Evolutionary conservation across 2,888 invertebrate genomes (phyloP).

Genomic region (Lobophora halterata): DNA sequence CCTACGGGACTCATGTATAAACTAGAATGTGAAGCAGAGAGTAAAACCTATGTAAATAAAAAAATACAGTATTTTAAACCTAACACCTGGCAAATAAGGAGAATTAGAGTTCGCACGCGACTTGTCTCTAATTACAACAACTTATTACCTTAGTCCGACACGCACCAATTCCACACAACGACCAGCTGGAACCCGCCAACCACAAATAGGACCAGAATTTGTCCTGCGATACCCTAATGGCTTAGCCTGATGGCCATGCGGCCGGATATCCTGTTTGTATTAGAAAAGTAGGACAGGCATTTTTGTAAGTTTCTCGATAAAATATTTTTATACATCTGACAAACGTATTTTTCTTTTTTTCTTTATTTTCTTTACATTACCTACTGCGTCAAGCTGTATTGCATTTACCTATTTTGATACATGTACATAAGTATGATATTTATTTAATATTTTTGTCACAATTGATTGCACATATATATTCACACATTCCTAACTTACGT

Average conservation of each 20-base stretch:
- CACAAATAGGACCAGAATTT: conserved; percentile 3
- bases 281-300: conserved; percentile 6
- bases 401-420: no score
- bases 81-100: conserved; percentile 7
- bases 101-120: conserved; percentile 8
- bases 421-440: background rate
- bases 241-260: background rate
- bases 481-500: conserved; percentile 28
- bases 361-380: no score
- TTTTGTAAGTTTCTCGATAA: no score
- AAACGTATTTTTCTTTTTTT: no score
- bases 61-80: no score
- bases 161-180: conserved; percentile 8
- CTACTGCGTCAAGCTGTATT: no score
- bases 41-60: no score
- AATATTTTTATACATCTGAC: no score
- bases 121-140: background rate
- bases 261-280: conserved; percentile 15
- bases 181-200: no score
- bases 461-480: conserved; percentile 18
- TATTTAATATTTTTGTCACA: conserved; percentile 5
- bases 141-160: no score
- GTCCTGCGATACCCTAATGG: background rate
- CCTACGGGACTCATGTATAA: no score
- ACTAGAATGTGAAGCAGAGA: no score